Evolutionary conservation across 2,888 invertebrate genomes (phyloP), one percentile per base, ranked within the genome.

Genomic region (Phragmatobia fuliginosa): DNA sequence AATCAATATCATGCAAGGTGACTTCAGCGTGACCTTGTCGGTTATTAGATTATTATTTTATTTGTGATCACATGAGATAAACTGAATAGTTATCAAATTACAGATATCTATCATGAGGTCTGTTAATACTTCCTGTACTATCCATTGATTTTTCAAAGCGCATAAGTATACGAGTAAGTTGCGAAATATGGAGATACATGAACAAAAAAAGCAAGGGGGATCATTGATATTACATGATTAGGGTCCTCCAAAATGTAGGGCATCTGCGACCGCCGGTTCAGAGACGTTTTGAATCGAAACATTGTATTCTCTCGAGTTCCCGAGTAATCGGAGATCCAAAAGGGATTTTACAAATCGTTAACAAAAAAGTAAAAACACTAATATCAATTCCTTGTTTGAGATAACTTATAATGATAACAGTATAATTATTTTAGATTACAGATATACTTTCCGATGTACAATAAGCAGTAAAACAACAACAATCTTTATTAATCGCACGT

Each of bases 1-100:
- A 91, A 92, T 92, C 92, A 92, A 88, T 87, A 86, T 79, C 83
- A 85, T 70, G 83, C 89, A 87, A 91, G 90, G 91, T 88, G 83
- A 87, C 85, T 82, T 64, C 56, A 73, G 25, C 67, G 71, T 74
- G 83, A 80, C 91, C 90, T 91, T 91, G 88, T 81, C 77, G 83
- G 81, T 83, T 86, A 78, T 80, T 56, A 56, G 16, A 56, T 56
- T 80, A 77, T 79, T 78, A 79, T 80, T 81, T 80, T 74, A 75
- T 78, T 71, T 81, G 73, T 78, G 78, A 85, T 86, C 81, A 81
- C 78, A 83, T 75, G 76, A 83, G 83, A 87, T 83, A 78, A 85
- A 84, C 85, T 84, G 60, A 82, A 79, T 80, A 77, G 80, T 83
- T 80, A 81, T 82, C 75, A 75, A 83, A 81, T 85, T 77, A 83